Base-by-base conservation (phyloP, 2,113 vertebrate species). In the Condylura cristata region DNA sequence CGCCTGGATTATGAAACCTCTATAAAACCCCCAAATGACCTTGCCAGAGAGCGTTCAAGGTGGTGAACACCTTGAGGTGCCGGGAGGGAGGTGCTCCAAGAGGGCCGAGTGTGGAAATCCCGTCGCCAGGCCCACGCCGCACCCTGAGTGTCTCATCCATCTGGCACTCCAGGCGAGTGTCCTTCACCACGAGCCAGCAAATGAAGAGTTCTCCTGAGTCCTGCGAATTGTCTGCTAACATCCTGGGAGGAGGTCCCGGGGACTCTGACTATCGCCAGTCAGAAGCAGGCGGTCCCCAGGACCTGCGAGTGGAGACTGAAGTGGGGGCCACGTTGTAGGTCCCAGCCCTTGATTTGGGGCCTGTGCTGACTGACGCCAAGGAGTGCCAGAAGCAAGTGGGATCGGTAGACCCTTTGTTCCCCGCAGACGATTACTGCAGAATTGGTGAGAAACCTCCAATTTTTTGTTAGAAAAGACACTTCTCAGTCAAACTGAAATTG, bases 291-390 rank as follows among this genome's bases (percentile, higher is more conserved):
- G 30, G 11, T 20, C 37, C 51, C 70, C 16, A 26, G 58, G 41
- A 46, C 75, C 53, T 2, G 6, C 0, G 30, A 34, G 0, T 9
- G 56, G 8, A 0, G 22, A 46, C 79, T 44, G 39, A 61, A 5
- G 22, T 2, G 3, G 18, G 26, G 44, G 60, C 7, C 58, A 5
- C n/a, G 37, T 34, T 32, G 5, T 1, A 41, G 4, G 28, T 30
- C 51, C 8, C 7, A 41, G 16, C 8, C 5, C 26, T 11, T 24
- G 34, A 24, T 61, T 7, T 28, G 12, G 7, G 2, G 4, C 28
- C 58, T 5, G 11, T 4, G 12, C 6, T 10, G 1, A 26, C 6
- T 10, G 1, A 26, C 11, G 14, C 70, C 30, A 28, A n/a, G n/a
- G 3, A 0, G 4, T 0, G 20, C 81, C 88, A 5, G 37, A 76